These are phyloP conservation scores for Sepiola atlantica DNA, from an alignment of 2,888 invertebrate genomes.

Conservation along the genomic window DNA sequence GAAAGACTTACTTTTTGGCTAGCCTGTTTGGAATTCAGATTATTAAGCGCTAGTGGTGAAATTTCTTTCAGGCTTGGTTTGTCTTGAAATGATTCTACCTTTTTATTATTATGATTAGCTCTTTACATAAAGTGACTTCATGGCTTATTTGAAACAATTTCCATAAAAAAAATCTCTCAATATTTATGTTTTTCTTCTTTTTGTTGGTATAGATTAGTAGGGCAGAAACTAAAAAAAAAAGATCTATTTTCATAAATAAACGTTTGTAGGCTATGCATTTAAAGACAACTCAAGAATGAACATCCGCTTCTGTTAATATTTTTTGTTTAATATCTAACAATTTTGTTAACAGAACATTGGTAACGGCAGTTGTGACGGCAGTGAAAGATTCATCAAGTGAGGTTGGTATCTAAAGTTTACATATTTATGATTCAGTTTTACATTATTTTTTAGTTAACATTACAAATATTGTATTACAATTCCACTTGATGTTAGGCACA, in stretches of 20 bases:
- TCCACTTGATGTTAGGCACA: too few relatives aligned
- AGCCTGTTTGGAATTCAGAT: too few relatives aligned
- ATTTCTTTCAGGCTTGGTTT: too few relatives aligned
- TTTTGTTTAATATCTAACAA: conserved; percentile 32
- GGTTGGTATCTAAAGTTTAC: conserved; percentile 55
- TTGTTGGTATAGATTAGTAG: neutral
- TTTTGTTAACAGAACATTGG: conserved; percentile 59
- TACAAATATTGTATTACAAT: neutral
- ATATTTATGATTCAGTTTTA: neutral
- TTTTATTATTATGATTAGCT: too few relatives aligned
- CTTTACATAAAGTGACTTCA: too few relatives aligned
- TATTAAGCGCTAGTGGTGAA: too few relatives aligned
- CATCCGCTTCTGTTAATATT: neutral
- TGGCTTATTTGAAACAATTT: too few relatives aligned
- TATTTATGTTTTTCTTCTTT: neutral
- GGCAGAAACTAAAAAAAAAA: neutral
- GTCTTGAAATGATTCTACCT: too few relatives aligned
- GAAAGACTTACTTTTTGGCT: too few relatives aligned
- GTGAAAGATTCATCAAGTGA: conserved; percentile 65
- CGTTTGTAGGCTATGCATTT: neutral
- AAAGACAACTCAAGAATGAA: neutral
- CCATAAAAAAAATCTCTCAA: too few relatives aligned
- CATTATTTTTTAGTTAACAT: neutral
- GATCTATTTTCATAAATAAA: neutral
- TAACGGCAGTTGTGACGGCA: conserved; percentile 60